These are phyloP conservation scores for Micronisus gabar DNA, from an alignment of 2,113 vertebrate genomes.

Conservation along the genomic window DNA sequence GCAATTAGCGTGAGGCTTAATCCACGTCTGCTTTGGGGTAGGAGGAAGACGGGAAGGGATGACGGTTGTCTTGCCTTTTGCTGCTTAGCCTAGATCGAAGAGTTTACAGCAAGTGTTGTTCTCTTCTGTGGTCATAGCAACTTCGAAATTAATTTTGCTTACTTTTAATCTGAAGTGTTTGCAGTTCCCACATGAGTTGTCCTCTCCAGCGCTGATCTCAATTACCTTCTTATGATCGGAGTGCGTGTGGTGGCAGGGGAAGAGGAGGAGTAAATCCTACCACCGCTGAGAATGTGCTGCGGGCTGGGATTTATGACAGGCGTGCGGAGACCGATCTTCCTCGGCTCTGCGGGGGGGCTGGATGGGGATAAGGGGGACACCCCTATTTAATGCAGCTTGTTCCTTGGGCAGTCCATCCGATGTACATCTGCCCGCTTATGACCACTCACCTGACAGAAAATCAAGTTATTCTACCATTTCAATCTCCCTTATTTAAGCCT, in stretches of 20 bases:
- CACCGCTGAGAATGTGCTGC: background rate
- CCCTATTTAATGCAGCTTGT: rapidly evolving
- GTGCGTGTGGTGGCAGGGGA: background rate
- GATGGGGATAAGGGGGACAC: background rate
- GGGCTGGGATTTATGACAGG: background rate
- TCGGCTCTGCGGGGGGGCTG: background rate
- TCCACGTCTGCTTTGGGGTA: rapidly evolving
- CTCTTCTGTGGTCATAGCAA: background rate
- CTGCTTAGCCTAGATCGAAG: background rate
- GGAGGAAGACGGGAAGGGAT: background rate
- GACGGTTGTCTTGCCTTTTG: background rate
- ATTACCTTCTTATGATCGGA: background rate
- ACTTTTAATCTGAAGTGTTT: background rate
- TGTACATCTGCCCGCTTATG: rapidly evolving
- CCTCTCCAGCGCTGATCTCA: background rate
- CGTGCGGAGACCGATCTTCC: background rate
- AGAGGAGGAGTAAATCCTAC: background rate
- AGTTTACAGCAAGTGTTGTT: background rate
- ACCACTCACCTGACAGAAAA: rapidly evolving
- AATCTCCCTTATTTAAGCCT: rapidly evolving
- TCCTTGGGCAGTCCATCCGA: background rate
- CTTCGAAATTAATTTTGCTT: background rate
- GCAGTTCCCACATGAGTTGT: background rate
- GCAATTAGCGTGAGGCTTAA: background rate
- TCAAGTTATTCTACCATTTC: rapidly evolving